Conservation (phyloP, 2,797 vertebrate genomes). For the Acanthurus leucopareius region DNA sequence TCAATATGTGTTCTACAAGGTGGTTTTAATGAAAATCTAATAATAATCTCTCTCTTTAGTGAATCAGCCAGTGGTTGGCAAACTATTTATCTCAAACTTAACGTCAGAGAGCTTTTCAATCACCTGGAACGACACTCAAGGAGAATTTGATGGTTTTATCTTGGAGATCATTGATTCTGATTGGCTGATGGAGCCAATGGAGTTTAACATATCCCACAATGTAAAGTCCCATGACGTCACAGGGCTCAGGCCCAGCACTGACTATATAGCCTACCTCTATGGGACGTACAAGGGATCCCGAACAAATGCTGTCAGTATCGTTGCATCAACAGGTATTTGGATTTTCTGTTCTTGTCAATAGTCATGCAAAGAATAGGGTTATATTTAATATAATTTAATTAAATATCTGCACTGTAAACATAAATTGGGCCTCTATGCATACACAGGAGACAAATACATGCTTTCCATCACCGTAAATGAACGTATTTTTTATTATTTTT, state of each 20-base stretch:
- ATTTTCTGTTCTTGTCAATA: slow-evolving; percentile 43
- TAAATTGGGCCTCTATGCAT: slow-evolving; percentile 15
- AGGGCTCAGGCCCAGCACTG: slow-evolving; percentile 92
- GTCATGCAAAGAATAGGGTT: slow-evolving; percentile 16
- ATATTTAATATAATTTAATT: slow-evolving; percentile 7
- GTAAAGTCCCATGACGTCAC: slow-evolving; percentile 86
- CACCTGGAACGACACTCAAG: slow-evolving; percentile 89
- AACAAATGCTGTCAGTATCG: slow-evolving; percentile 89
- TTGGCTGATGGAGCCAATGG: slow-evolving; percentile 91
- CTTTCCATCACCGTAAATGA: slow-evolving; percentile 49
- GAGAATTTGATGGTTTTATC: slow-evolving; percentile 90
- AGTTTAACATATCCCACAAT: slow-evolving; percentile 89
- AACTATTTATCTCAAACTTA: slow-evolving; percentile 89
- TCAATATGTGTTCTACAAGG: slow-evolving; percentile 31
- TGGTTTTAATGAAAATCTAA: slow-evolving; percentile 66
- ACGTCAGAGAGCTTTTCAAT: slow-evolving; percentile 93
- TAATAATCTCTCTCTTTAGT: slow-evolving; percentile 87
- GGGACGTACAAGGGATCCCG: slow-evolving; percentile 87
- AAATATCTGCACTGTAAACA: slow-evolving; percentile 18
- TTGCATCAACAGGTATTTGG: slow-evolving; percentile 93
- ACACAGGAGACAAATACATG: slow-evolving; percentile 31
- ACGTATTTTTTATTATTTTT: slow-evolving; percentile 58
- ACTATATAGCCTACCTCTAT: slow-evolving; percentile 96
- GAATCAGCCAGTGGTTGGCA: slow-evolving; percentile 87
- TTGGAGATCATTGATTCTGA: slow-evolving; percentile 98